Evolutionary conservation across 2,888 invertebrate species (phyloP), one percentile per base, ranked within the genome.

Genomic region (Sarcophaga subvicina): DNA sequence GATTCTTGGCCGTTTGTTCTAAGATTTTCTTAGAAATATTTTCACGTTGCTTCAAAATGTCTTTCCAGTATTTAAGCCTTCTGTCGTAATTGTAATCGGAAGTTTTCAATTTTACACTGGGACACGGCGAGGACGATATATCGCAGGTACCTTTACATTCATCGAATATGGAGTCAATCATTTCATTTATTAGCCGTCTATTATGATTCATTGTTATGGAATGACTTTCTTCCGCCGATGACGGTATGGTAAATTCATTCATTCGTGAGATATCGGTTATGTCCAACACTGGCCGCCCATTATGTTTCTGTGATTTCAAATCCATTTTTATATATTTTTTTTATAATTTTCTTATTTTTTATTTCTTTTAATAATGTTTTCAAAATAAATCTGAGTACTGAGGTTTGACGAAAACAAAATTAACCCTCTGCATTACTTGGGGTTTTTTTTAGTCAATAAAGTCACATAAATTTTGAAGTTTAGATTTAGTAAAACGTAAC

Each of bases 61-160:
- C 78, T 70, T 90, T 91, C 92, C 92, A 92, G 78, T 92, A 92
- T 22, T 89, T 69, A 14, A 92, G 86, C 1, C 92, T 90, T 10
- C 76, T 89, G 76, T 92, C 92, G 22, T 90, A 89, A 3, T 64
- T 86, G n/a, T 84, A 88, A 8, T 71, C 83, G 45, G 88, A 72
- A 10, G 54, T 12, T n/a, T 54, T 12, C 85, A 71, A 25, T 85
- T 66, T 80, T 60, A 72, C 72, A 22, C 88, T 89, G 47, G 88
- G 89, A 63, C 89, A 89, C 1, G 83, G 72, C 1, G 91, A 91
- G 0, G 91, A 90, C 0, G 91, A 90, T 4, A 89, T 82, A 0
- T 90, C 81, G 8, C 89, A 89, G 1, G 85, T 86, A 1, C 91
- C 92, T 0, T 87, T 89, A 0, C 86, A 87, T 73, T 92, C 91